Conservation (phyloP, 2,113 vertebrate genomes). For the Zosterops hypoxanthus region DNA sequence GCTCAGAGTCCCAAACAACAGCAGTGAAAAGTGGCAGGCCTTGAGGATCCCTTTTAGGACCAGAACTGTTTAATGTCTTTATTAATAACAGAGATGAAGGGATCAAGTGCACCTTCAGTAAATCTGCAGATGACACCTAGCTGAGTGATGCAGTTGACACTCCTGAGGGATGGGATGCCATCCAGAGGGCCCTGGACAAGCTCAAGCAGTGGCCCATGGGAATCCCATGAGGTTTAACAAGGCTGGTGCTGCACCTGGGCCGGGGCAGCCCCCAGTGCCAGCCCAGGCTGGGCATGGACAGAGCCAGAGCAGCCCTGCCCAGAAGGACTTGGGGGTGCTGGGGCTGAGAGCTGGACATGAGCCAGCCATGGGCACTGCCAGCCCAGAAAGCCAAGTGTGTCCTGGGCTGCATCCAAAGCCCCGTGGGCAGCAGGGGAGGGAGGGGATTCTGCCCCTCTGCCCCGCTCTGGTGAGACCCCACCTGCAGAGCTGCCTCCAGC, state of each 20-base stretch:
- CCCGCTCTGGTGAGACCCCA: not conserved
- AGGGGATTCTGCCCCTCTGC: not conserved
- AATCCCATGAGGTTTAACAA: not conserved
- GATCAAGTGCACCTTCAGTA: not conserved
- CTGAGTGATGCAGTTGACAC: not conserved
- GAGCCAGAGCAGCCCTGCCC: not conserved
- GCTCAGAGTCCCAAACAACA: accelerated
- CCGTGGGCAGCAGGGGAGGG: too few species aligned
- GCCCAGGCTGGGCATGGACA: not conserved
- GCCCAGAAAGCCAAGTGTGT: not conserved
- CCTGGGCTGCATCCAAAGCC: too few species aligned
- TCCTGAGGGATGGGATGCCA: not conserved
- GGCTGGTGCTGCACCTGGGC: too few species aligned
- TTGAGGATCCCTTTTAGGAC: not conserved
- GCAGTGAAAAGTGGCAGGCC: too few species aligned
- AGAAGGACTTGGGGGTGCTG: not conserved
- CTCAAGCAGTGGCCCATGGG: accelerated
- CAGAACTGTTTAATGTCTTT: not conserved
- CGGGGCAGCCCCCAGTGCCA: too few species aligned
- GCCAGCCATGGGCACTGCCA: not conserved
- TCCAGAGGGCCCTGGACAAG: not conserved
- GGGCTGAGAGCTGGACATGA: not conserved
- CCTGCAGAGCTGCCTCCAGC: not conserved
- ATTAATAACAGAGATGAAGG: not conserved
- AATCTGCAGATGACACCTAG: not conserved